A percentile compares a stretch with the other conserved stretches of the same genome.
Conservation (phyloP, 2,113 vertebrate genomes). For the Chiloscyllium plagiosum region DNA sequence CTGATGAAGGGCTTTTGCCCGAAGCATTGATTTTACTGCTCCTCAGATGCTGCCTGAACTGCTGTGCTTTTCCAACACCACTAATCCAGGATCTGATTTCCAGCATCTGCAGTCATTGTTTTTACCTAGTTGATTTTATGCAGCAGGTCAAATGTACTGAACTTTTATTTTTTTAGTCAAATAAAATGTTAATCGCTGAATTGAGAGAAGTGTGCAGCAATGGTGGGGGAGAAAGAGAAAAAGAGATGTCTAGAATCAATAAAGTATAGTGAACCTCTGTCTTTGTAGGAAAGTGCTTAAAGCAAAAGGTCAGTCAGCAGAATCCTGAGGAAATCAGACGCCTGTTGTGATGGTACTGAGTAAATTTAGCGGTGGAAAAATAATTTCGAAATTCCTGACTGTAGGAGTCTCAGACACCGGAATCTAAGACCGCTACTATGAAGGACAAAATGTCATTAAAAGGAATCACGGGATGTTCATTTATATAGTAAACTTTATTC, state of each 20-base stretch:
- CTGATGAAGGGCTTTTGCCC: no score
- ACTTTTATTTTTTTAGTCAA: not conserved
- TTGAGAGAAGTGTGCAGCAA: not conserved
- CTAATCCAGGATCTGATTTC: no score
- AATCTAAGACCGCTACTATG: not conserved
- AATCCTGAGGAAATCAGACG: not conserved
- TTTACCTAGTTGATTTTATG: not conserved
- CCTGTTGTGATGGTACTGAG: conserved; percentile 11
- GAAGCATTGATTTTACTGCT: no score
- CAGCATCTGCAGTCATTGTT: no score
- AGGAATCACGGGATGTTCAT: no score
- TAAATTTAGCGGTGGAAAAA: conserved; percentile 13
- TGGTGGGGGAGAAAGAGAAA: not conserved
- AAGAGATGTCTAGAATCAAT: not conserved
- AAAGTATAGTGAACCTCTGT: not conserved
- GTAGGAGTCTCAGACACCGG: not conserved
- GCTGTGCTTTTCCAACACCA: no score
- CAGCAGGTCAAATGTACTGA: not conserved
- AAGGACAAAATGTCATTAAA: not conserved
- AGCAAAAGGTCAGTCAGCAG: not conserved
- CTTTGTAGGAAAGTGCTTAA: not conserved
- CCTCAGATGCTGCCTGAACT: no score
- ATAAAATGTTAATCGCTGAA: not conserved
- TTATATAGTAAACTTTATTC: no score
- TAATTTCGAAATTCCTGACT: not conserved